Conservation (phyloP, 2,113 vertebrate genomes). For the Myrmecophaga tridactyla region DNA sequence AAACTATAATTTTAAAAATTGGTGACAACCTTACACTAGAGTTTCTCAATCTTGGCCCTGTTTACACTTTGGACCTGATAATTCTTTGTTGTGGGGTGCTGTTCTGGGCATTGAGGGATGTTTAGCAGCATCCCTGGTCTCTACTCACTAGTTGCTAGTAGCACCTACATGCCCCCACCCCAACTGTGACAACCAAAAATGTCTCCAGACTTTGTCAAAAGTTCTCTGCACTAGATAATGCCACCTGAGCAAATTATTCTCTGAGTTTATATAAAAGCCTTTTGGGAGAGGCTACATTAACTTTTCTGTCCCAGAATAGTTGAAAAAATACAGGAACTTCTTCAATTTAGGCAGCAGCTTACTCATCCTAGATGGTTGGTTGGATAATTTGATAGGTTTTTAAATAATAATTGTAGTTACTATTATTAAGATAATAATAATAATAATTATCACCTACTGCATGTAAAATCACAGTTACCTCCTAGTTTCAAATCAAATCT, state of each 20-base stretch:
- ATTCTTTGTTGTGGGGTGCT: not conserved
- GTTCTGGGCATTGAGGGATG: too few relatives aligned
- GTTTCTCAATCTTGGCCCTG: not conserved
- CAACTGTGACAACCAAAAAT: not conserved
- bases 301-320: not conserved
- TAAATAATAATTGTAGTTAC: not conserved
- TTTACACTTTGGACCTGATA: not conserved
- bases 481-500: not conserved
- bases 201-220: not conserved
- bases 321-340: not conserved
- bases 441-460: not conserved
- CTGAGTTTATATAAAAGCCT: not conserved
- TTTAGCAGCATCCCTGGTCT: not conserved
- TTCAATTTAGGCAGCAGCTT: not conserved
- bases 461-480: not conserved
- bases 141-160: not conserved
- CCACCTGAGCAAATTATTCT: not conserved
- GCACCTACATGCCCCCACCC: too few relatives aligned
- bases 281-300: not conserved
- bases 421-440: too few relatives aligned
- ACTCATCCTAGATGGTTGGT: not conserved
- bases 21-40: not conserved
- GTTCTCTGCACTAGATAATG: not conserved
- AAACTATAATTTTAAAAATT: constrained; percentile 27
- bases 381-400: not conserved